Evolutionary conservation across 2,113 vertebrate genomes (phyloP).

Genomic region (Cephalopterus ornatus): DNA sequence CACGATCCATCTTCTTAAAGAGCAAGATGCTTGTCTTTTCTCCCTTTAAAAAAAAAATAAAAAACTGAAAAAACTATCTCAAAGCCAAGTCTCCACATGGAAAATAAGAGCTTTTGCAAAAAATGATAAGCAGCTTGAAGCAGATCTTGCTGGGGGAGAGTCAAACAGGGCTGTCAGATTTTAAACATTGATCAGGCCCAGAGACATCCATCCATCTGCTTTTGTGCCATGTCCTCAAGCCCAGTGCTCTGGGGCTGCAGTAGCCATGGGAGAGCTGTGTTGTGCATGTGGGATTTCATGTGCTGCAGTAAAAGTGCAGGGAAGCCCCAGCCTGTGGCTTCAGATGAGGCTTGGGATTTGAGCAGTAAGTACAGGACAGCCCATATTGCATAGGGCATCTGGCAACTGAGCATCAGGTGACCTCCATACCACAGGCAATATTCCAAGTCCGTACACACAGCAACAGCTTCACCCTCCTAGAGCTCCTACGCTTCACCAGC

Average conservation of each 20-base stretch:
- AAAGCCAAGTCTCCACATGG: background rate
- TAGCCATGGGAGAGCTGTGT: background rate
- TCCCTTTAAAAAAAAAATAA: too few species aligned
- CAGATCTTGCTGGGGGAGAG: background rate
- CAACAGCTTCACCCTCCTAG: background rate
- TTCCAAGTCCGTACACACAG: background rate
- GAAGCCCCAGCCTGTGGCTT: background rate
- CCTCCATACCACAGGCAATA: accelerated
- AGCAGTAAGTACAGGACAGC: background rate
- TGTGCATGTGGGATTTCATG: accelerated
- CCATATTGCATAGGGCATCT: background rate
- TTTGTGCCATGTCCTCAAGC: background rate
- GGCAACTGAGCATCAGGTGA: background rate
- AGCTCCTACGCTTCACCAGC: accelerated
- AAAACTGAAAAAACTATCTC: background rate
- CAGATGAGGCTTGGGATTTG: background rate
- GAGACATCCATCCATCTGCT: accelerated
- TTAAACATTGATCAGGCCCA: background rate
- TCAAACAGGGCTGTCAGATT: background rate
- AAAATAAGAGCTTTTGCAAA: background rate
- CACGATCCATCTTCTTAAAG: background rate
- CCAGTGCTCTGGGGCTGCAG: background rate
- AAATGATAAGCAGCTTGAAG: background rate
- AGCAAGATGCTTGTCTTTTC: background rate
- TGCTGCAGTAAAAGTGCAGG: background rate